These are phyloP conservation scores for Melitaea athalia DNA, from an alignment of 2,888 invertebrate genomes.

Conservation along the genomic window DNA sequence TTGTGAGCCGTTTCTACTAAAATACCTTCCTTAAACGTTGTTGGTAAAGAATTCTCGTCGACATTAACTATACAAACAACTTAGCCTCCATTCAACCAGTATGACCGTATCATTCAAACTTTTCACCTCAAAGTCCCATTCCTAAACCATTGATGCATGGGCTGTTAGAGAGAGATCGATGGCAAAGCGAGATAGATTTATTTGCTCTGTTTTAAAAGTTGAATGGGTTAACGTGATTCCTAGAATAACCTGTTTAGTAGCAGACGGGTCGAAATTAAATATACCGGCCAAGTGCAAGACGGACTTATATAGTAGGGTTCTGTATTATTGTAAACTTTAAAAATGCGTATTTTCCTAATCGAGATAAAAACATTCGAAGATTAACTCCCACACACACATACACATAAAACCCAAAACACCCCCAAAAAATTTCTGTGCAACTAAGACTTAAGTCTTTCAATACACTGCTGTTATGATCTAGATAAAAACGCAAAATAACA, in stretches of 20 bases:
- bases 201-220: conserved; percentile 31
- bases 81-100: conserved; percentile 27
- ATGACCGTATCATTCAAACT: conserved; percentile 27
- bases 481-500: too few relatives aligned
- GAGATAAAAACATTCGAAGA: too few relatives aligned
- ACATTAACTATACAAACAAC: conserved; percentile 20
- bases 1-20: not conserved
- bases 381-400: too few relatives aligned
- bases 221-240: conserved; percentile 28
- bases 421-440: too few relatives aligned
- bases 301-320: too few relatives aligned
- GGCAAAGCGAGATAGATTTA: conserved; percentile 22
- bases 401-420: too few relatives aligned
- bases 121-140: conserved; percentile 34
- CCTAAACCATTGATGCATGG: conserved; percentile 32
- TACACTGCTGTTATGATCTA: too few relatives aligned
- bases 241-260: conserved; percentile 36
- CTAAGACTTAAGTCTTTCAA: too few relatives aligned
- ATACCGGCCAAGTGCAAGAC: not conserved
- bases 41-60: conserved; percentile 7
- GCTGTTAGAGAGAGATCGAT: conserved; percentile 13
- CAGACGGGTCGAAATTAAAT: conserved; percentile 22
- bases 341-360: too few relatives aligned
- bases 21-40: not conserved
- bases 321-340: too few relatives aligned